Percentiles rank a stretch among this genome's conserved stretches.
Evolutionary conservation across 2,113 vertebrate species (phyloP).

Genomic region (Pomatorhinus ruficollis): DNA sequence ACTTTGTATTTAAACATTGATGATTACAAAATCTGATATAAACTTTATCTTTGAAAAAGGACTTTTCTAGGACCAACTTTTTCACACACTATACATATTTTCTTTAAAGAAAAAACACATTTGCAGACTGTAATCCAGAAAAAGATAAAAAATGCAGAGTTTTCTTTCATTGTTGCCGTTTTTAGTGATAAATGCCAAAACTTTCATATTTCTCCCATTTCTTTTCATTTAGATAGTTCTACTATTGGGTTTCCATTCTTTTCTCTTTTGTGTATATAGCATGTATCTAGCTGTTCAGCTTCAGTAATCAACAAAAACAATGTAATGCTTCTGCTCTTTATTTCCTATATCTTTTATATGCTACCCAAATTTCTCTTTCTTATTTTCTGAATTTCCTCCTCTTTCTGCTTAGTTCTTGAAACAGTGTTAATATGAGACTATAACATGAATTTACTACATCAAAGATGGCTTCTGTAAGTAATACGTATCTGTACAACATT

Average conservation of each 20-base stretch:
- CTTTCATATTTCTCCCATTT: not conserved
- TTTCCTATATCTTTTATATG: not conserved
- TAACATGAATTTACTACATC: not conserved
- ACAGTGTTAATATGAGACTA: not conserved
- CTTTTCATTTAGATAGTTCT: not conserved
- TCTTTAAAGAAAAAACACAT: not conserved
- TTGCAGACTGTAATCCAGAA: not conserved
- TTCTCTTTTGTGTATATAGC: not conserved
- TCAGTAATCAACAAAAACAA: not conserved
- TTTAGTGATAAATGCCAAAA: not conserved
- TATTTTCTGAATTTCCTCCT: not conserved
- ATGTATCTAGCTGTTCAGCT: not conserved
- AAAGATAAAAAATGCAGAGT: not conserved
- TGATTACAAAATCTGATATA: not conserved
- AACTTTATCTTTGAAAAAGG: not conserved
- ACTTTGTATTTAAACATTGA: not conserved
- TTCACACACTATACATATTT: not conserved
- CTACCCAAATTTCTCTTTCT: not conserved
- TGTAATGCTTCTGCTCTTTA: not conserved
- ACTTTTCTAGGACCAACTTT: not conserved
- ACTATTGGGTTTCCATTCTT: not conserved
- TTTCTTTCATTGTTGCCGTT: not conserved
- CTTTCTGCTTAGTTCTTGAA: not conserved
- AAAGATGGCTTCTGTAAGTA: not conserved
- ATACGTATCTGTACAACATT: rapidly evolving